Percentiles rank a stretch among this genome's conserved stretches.
These are phyloP conservation scores for Microplitis deprimator DNA, from an alignment of 2,888 invertebrate species.

Conservation along the genomic window DNA sequence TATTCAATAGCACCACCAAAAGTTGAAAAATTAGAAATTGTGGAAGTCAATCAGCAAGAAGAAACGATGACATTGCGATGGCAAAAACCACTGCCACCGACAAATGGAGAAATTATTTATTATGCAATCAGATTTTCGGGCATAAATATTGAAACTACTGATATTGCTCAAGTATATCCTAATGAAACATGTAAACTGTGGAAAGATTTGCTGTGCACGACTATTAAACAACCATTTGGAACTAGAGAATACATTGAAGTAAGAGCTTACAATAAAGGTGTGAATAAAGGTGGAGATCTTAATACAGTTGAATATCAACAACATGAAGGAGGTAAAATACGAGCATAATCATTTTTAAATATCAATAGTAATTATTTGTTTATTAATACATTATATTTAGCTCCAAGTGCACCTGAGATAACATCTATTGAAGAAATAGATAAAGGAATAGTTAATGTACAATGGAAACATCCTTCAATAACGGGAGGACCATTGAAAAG, in stretches of 20 bases:
- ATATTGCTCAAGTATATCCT: neutral
- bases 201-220: conserved; percentile 46
- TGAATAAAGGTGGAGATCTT: conserved; percentile 31
- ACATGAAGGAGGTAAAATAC: conserved; percentile 8
- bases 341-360: neutral
- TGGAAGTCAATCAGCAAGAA: conserved; percentile 48
- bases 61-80: conserved; percentile 48
- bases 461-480: conserved; percentile 55
- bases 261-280: conserved; percentile 49
- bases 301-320: neutral
- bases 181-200: conserved; percentile 47
- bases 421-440: conserved; percentile 1
- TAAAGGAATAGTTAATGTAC: conserved; percentile 42
- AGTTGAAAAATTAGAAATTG: conserved; percentile 48
- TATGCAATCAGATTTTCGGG: conserved; percentile 43
- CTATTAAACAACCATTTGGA: neutral
- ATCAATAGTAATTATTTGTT: neutral
- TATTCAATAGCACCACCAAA: conserved; percentile 50
- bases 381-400: neutral
- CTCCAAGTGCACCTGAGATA: neutral
- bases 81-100: conserved; percentile 52
- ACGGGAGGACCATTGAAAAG: conserved; percentile 44
- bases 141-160: neutral
- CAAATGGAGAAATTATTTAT: conserved; percentile 51
- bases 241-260: conserved; percentile 30